Percentiles rank a stretch among this genome's conserved stretches.
Conservation (phyloP, 2,113 vertebrate species). For the Oenanthe oenanthe region DNA sequence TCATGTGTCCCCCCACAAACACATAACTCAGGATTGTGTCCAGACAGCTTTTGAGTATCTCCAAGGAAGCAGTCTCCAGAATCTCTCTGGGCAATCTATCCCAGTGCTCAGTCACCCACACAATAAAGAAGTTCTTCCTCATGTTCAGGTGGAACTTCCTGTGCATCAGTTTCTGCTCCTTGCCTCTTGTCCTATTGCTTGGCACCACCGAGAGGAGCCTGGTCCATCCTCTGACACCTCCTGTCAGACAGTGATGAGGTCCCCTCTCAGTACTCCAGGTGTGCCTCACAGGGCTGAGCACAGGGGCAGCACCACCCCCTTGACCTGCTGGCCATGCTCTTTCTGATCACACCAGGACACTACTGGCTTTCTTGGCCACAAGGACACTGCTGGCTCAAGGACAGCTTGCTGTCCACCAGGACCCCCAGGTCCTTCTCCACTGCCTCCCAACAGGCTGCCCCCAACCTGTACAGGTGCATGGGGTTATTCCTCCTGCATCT, state of each 20-base stretch:
- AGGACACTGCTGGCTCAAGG: neutral
- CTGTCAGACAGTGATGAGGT: neutral
- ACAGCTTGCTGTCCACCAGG: neutral
- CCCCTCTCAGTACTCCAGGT: neutral
- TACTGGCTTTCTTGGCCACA: neutral
- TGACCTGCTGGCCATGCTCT: neutral
- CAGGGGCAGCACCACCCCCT: neutral
- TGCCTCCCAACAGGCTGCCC: neutral
- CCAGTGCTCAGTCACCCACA: neutral
- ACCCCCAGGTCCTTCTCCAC: neutral
- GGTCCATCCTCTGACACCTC: neutral
- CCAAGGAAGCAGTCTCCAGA: neutral
- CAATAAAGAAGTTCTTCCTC: neutral
- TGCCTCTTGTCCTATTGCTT: neutral
- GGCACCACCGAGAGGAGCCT: neutral
- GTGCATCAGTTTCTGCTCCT: neutral
- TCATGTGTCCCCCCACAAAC: neutral
- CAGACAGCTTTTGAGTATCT: neutral
- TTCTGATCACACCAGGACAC: neutral
- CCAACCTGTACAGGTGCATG: neutral
- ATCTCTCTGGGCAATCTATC: neutral
- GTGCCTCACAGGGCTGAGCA: neutral
- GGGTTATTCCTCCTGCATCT: neutral
- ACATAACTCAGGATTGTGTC: neutral
- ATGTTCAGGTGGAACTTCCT: neutral